Base-by-base conservation (phyloP, 1,140 invertebrate genomes). In the Scaptodrosophila lebanonensis region DNA sequence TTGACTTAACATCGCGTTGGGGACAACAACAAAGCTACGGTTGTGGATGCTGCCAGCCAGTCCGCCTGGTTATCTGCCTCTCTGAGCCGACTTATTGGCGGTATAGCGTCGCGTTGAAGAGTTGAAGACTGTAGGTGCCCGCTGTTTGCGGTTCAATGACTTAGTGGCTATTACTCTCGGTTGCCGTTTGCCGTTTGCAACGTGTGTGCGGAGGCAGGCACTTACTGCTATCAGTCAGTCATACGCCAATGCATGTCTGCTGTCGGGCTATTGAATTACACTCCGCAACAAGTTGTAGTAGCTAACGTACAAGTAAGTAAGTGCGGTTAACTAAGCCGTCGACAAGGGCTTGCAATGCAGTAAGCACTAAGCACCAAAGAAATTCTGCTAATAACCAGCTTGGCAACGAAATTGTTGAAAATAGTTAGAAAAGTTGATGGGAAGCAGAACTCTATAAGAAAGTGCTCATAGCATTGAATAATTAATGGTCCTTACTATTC, bases 181-280 rank as follows among this genome's bases (percentile, higher is more conserved):
- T 15, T 68, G 60, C 29, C 47, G 25, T 17, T 54, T 58, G 63
- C 30, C 50, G 38, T 22, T 58, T 50, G 44, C 16, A 33, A 48
- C 42, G 9, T 40, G 53, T 30, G 53, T 65, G 52, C 44, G 66
- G 52, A 53, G 73, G 65, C 68, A 50, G 45, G 58, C 66, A 59
- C 62, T 66, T 44, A 52, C 69, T 66, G 75, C 75, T 79, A 79
- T 79, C 75, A 79, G 75, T 82, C 75, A 79, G n/a, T n/a, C 61
- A 79, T 33, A 33, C 75, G 75, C 75, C 75, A 79, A 70, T 77
- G 54, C 72, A 77, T 35, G 67, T 32, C 50, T 65, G 52, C 15
- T 52, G 60, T 18, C 39, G 32, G 58, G 36, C 56, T 73, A 79
- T 77, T 79, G 73, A 73, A 73, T 77, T 69, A 73, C 73, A 79